These are phyloP conservation scores for Megaptera novaeangliae DNA, from an alignment of 2,113 vertebrate genomes.

Conservation along the genomic window DNA sequence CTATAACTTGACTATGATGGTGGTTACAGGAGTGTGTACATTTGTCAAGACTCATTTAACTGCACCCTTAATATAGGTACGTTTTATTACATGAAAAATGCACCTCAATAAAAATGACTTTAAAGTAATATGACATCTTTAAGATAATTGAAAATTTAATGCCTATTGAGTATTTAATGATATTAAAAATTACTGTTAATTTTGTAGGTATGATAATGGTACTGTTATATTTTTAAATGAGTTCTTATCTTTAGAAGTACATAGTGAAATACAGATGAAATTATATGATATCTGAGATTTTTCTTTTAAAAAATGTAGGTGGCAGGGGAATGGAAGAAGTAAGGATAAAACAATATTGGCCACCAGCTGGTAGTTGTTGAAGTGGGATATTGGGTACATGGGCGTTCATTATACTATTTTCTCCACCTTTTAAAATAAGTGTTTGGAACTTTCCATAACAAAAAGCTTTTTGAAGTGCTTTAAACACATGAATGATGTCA, in stretches of 20 bases:
- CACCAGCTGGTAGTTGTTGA: neutral
- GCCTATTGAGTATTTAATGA: neutral
- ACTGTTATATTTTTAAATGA: neutral
- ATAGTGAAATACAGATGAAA: neutral
- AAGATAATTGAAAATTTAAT: neutral
- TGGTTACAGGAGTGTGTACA: neutral
- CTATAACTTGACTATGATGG: neutral
- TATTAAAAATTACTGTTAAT: neutral
- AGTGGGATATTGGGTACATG: neutral
- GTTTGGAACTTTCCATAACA: neutral
- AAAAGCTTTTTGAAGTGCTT: neutral
- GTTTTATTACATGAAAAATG: neutral
- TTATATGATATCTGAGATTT: neutral
- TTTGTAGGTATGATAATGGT: neutral
- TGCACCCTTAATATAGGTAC: neutral
- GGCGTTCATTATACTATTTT: neutral
- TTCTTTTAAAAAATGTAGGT: neutral
- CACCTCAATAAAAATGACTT: neutral
- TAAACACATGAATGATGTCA: neutral
- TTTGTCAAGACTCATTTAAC: neutral
- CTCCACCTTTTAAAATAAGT: neutral
- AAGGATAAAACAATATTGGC: neutral
- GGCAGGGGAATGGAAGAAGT: neutral
- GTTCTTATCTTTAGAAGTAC: neutral
- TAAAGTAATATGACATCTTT: neutral